phyloP scores from a whole-genome alignment of 2,113 vertebrate genomes.

The Sigmodon hispidus region DNA sequence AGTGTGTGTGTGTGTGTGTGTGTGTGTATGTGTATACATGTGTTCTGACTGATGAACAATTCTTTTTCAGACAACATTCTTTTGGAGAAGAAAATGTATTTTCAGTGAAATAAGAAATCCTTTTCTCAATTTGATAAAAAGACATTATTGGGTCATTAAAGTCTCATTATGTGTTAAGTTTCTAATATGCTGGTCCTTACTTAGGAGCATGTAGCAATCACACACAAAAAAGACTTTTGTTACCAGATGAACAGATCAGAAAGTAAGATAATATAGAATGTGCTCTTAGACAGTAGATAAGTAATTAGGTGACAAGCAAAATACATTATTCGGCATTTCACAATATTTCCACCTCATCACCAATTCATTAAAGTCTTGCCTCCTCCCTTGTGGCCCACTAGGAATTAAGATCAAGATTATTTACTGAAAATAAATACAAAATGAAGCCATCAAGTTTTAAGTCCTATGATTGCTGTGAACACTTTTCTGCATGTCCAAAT shows the following conservation, averaged over 20 bases:
- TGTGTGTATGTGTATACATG: not conserved
- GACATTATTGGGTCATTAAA: conserved; percentile 72
- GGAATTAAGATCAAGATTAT: conserved; percentile 72
- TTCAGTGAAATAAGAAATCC: conserved; percentile 15
- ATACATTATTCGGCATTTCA: conserved; percentile 40
- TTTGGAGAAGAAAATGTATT: conserved; percentile 59
- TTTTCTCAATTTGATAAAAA: conserved; percentile 59
- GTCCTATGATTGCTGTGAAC: conserved; percentile 15
- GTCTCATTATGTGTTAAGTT: conserved; percentile 46
- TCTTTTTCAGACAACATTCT: conserved; percentile 59
- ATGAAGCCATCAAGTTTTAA: conserved; percentile 58
- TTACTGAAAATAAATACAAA: conserved; percentile 50
- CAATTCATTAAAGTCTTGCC: conserved; percentile 16
- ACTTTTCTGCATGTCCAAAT: not conserved
- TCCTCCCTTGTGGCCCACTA: conserved; percentile 50
- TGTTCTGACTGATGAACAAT: not conserved
- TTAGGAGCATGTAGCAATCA: conserved; percentile 45
- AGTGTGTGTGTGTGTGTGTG: not conserved
- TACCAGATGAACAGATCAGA: conserved; percentile 26
- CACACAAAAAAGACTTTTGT: conserved; percentile 60
- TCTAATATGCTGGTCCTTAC: conserved; percentile 40
- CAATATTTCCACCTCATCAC: conserved; percentile 65
- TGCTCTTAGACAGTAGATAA: conserved; percentile 48
- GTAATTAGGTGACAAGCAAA: conserved; percentile 65
- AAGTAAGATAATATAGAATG: conserved; percentile 56